These are phyloP conservation scores for Merluccius polli DNA, from an alignment of 2,797 vertebrate species.

Conservation along the genomic window DNA sequence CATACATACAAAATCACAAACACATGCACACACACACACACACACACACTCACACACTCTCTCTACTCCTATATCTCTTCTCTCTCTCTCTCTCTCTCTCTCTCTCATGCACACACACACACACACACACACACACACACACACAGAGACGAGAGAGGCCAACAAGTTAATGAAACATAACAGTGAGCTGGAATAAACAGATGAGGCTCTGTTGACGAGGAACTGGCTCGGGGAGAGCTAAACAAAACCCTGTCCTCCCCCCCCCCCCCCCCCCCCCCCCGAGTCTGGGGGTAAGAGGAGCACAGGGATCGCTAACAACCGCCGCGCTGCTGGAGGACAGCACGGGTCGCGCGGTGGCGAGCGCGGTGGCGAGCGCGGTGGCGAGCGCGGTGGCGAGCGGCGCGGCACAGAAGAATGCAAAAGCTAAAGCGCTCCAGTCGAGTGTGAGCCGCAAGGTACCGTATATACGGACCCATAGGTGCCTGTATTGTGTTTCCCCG, in stretches of 20 bases:
- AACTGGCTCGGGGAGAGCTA: slow-evolving; percentile 1
- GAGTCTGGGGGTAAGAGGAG: too few species aligned
- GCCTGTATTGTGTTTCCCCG: neutral
- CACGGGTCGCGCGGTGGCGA: too few species aligned
- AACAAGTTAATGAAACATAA: slow-evolving; percentile 4
- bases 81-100: too few species aligned
- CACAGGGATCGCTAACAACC: neutral
- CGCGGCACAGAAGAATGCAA: neutral
- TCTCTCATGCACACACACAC: too few species aligned
- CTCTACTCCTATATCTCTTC: too few species aligned
- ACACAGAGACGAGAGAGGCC: neutral
- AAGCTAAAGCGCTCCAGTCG: neutral
- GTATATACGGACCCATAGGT: neutral
- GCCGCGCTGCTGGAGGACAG: too few species aligned
- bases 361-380: too few species aligned
- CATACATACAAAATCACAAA: too few species aligned
- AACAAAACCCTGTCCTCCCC: neutral
- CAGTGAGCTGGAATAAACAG: slow-evolving; percentile 5
- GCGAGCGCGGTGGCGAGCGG: too few species aligned
- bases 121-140: neutral
- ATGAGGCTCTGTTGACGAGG: slow-evolving; percentile 5
- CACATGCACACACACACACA: too few species aligned
- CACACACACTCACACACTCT: too few species aligned
- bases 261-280: too few species aligned
- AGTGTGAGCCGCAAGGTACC: neutral